Evolutionary conservation across 2,113 vertebrate species (phyloP), one percentile per base, ranked within the genome.

Genomic region (Puffinus mauretanicus): DNA sequence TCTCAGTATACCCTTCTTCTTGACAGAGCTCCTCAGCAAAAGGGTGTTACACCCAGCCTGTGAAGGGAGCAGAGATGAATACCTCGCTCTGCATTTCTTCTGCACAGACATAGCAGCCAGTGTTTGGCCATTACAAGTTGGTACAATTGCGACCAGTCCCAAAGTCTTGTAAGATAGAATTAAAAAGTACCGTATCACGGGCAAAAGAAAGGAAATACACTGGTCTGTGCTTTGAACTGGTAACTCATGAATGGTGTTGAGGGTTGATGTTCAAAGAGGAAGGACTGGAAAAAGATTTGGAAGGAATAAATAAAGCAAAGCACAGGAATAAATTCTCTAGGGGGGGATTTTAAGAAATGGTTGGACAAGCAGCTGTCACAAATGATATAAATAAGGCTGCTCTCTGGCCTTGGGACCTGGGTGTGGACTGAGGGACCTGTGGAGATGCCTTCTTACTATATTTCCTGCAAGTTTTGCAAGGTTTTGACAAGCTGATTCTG

Each of bases 401-500:
- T 88, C 24, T 71, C 24, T 71, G 67, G 25, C 27, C 73, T 47
- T 61, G 66, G 66, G 57, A 44, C 36, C 30, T 18, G 44, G 17
- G 7, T 87, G 61, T 79, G 89, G 42, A n/a, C 34, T 13, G 16
- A 7, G 36, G 32, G 78, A 93, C 78, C 73, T 65, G 27, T 57
- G 70, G 52, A 85, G 61, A 16, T 89, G 57, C 44, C 6, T 49
- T 27, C 62, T 52, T 40, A 13, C 46, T 13, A 0, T 65, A n/a
- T 76, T 82, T 82, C 40, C 40, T 71, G 16, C 0, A 1, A 52
- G 55, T 72, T 80, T 69, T 79, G 52, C 47, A 30, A 69, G 88
- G 40, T 47, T 87, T 80, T 87, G 91, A 78, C 69, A 86, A 79
- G 91, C 55, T 34, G 44, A 86, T 93, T 79, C 57, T 66, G 92